phyloP scores from a whole-genome alignment of 2,113 vertebrate genomes.

The Salvator merianae region DNA sequence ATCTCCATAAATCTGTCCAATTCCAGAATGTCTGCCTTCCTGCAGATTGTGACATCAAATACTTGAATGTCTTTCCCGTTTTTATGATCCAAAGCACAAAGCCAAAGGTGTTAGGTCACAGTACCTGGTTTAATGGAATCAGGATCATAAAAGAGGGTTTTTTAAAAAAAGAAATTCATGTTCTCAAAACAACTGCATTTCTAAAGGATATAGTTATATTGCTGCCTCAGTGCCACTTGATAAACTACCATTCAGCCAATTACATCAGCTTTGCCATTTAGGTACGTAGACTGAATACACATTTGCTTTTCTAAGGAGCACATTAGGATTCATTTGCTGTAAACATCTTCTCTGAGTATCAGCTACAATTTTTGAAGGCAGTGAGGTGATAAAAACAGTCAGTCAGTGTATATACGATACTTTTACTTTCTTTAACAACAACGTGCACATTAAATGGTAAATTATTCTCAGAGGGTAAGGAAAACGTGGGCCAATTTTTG shows the following conservation, averaged over 20 bases:
- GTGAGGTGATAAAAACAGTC: slow-evolving; percentile 22
- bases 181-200: slow-evolving; percentile 27
- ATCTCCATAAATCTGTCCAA: too few species aligned
- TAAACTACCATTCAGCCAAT: slow-evolving; percentile 44
- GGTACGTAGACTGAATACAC: slow-evolving; percentile 34
- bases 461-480: slow-evolving; percentile 21
- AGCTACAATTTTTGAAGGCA: slow-evolving; percentile 32
- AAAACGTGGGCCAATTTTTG: slow-evolving; percentile 24
- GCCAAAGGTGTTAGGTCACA: too few species aligned
- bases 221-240: slow-evolving; percentile 16
- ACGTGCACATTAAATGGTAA: slow-evolving; percentile 39
- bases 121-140: too few species aligned
- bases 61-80: too few species aligned
- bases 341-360: slow-evolving; percentile 29
- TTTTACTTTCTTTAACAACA: slow-evolving; percentile 34
- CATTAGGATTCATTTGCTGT: slow-evolving; percentile 38
- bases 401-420: neutral
- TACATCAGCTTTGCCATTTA: slow-evolving; percentile 33
- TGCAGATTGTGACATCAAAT: too few species aligned
- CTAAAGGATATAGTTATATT: slow-evolving; percentile 7
- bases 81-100: too few species aligned
- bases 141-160: too few species aligned
- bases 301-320: slow-evolving; percentile 41
- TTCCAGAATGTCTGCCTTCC: too few species aligned
- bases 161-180: slow-evolving; percentile 2